Evolutionary conservation across 2,797 vertebrate genomes (phyloP).

Genomic region (Pseudomugil tenellus): DNA sequence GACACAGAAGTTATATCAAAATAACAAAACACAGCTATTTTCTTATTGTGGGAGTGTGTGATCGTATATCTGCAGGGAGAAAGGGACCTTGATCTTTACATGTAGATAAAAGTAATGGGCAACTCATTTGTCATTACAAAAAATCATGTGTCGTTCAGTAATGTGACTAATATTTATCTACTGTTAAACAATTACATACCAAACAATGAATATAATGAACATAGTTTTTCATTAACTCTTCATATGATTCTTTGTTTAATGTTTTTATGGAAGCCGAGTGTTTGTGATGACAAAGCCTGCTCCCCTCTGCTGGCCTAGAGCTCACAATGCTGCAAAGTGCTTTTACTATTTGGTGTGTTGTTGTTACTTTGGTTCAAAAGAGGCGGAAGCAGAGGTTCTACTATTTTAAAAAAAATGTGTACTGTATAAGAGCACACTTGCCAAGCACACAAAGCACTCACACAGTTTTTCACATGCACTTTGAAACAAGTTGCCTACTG

Average conservation of each 20-base stretch:
- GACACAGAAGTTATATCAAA: constrained; percentile 49
- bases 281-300: constrained; percentile 60
- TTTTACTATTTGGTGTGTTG: constrained; percentile 18
- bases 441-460: constrained; percentile 24
- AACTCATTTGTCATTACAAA: background rate
- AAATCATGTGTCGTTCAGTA: background rate
- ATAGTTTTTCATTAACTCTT: background rate
- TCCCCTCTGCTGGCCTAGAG: constrained; percentile 70
- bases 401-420: background rate
- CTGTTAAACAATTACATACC: background rate
- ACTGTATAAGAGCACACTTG: constrained; percentile 17
- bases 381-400: constrained; percentile 12
- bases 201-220: background rate
- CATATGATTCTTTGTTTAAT: constrained; percentile 25
- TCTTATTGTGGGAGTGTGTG: constrained; percentile 16
- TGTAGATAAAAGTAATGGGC: background rate
- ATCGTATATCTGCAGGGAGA: constrained; percentile 2
- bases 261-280: constrained; percentile 22
- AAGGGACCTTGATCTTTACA: background rate
- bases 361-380: constrained; percentile 24
- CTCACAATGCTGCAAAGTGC: constrained; percentile 52
- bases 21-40: constrained; percentile 39
- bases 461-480: constrained; percentile 20
- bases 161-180: background rate
- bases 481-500: constrained; percentile 14